Evolutionary conservation across 2,113 vertebrate species (phyloP).

Genomic region (Zosterops hypoxanthus): DNA sequence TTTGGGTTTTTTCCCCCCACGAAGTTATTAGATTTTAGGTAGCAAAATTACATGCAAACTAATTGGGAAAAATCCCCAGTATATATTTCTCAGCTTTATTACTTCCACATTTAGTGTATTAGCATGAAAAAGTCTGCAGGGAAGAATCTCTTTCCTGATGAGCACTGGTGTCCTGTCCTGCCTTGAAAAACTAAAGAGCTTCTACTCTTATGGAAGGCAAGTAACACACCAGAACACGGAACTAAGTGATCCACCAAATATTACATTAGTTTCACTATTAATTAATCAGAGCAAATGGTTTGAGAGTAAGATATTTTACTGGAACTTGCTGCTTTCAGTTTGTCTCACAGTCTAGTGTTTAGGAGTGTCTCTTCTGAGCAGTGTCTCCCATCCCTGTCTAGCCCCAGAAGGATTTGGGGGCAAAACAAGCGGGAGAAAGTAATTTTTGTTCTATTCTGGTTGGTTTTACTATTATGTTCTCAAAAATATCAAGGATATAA

Average conservation of each 20-base stretch:
- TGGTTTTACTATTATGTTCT: background rate
- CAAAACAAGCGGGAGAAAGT: accelerated
- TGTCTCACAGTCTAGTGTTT: background rate
- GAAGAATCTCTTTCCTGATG: background rate
- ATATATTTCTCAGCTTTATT: background rate
- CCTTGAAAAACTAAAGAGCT: background rate
- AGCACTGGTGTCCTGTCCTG: background rate
- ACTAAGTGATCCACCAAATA: background rate
- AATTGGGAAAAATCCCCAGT: accelerated
- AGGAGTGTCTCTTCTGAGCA: background rate
- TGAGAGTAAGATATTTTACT: background rate
- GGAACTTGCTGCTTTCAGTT: background rate
- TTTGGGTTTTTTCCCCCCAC: accelerated
- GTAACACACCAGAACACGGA: background rate
- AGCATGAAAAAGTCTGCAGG: background rate
- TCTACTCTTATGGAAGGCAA: background rate
- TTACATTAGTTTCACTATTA: background rate
- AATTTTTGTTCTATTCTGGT: background rate
- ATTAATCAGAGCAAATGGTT: background rate
- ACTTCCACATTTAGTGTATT: background rate
- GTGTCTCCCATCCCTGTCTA: background rate
- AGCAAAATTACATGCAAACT: background rate
- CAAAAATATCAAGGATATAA: background rate
- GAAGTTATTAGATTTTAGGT: background rate
- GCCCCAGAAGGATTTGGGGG: background rate